Base-by-base conservation (phyloP, 37 sponge, comb jelly and placozoan genomes). In the Hexactinellida sp. region DNA sequence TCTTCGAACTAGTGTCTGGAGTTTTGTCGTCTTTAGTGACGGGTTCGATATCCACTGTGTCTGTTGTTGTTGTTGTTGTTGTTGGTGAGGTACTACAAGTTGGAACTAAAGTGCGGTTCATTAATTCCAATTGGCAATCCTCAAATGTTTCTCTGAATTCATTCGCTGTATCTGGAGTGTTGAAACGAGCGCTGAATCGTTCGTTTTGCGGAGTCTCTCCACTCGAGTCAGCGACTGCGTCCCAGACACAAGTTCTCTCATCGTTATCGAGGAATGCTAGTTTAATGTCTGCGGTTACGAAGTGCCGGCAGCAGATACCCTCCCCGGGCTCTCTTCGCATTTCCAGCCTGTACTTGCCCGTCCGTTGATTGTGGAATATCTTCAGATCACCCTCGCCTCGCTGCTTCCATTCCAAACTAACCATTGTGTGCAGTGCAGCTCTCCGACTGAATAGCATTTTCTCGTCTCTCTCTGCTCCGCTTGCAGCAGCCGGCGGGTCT, bases 301-400 rank as follows among this genome's bases (percentile, higher is more conserved):
- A 88, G 76, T 97, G 98, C 51, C 93, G 94, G 55, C 93, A 93
- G 85, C 98, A 97, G 16, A 97, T 83, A 85, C 94, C 94, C 83
- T 91, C 55, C 9, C 92, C 91, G 47, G 89, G 91, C 36, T 97
- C 98, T 39, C 98, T 87, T 36, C 98, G 85, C 98, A 97, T 97
- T 32, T 94, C 55, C 21, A 97, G 28, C 23, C 95, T 88, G 24
- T 82, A 88, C 54, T 90, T 92, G 0, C 85, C 84, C 36, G 88
- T 92, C 28, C 19, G 0, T 25, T 83, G 84, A 82, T 93, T 87
- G 37, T 85, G 91, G 21, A 93, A 83, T 1, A 97, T 90, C 89
- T 93, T 95, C 37, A 97, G 90, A 36, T 91, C 91, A 28, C 96
- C 96, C 36, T 87, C 84, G 0, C 96, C 96, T 38, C 96, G 86